A percentile compares a stretch with the other conserved stretches of the same genome.
Conservation (phyloP, 2,888 invertebrate species). For the Andrena dorsata region DNA sequence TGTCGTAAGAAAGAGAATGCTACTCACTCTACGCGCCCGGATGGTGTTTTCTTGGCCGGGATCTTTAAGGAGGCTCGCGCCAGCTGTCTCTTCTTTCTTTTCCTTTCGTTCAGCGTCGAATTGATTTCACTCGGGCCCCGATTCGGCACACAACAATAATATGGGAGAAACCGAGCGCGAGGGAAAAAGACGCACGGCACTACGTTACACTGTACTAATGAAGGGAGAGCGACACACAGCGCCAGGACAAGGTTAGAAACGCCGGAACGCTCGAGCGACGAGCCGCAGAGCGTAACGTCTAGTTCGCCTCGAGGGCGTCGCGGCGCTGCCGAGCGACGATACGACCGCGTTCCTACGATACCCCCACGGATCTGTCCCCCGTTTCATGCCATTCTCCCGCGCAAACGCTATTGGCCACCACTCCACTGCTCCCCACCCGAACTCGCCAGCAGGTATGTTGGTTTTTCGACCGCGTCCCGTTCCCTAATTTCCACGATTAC, state of each 20-base stretch:
- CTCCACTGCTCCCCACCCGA: conserved; percentile 42
- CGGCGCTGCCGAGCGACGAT: conserved; percentile 78
- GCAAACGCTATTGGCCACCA: conserved; percentile 63
- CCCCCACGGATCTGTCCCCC: conserved; percentile 61
- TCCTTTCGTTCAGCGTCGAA: conserved; percentile 20
- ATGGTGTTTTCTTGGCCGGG: conserved; percentile 9
- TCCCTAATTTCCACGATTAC: conserved; percentile 53
- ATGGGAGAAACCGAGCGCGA: conserved; percentile 32
- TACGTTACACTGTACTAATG: conserved; percentile 50
- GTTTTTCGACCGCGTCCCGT: conserved; percentile 41
- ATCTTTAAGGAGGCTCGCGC: neutral
- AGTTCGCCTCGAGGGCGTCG: conserved; percentile 75
- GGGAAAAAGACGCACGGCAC: conserved; percentile 56
- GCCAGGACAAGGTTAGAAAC: conserved; percentile 71
- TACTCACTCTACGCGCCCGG: conserved; percentile 34
- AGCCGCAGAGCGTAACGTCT: conserved; percentile 61
- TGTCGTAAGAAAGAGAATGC: neutral
- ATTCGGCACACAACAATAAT: conserved; percentile 36
- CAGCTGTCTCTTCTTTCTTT: conserved; percentile 12
- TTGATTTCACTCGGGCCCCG: conserved; percentile 24
- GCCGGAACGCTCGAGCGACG: conserved; percentile 58
- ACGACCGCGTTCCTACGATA: conserved; percentile 69
- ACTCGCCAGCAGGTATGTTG: conserved; percentile 42
- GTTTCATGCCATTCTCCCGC: conserved; percentile 58
- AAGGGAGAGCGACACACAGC: conserved; percentile 58